phyloP scores from a whole-genome alignment of 2,113 vertebrate species.

The Rhombomys opimus region DNA sequence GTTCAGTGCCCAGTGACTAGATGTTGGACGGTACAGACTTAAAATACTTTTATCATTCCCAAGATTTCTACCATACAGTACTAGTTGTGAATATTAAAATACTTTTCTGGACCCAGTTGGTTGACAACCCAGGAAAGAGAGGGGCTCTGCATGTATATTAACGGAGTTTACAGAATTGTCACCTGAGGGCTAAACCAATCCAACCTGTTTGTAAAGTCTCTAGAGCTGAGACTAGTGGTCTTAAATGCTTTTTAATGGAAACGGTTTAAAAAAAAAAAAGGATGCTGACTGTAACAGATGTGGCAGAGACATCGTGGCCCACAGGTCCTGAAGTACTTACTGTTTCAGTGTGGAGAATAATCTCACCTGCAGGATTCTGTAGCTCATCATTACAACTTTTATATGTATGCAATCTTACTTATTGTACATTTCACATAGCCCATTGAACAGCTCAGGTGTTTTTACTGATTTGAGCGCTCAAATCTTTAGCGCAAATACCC shows the following conservation, averaged over 20 bases:
- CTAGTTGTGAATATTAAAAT: not conserved
- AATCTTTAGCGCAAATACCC: not conserved
- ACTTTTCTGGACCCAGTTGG: not conserved
- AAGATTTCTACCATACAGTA: not conserved
- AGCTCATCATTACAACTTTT: not conserved
- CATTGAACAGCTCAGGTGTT: not conserved
- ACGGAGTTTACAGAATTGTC: not conserved
- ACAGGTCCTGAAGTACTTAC: not conserved
- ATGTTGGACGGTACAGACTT: not conserved
- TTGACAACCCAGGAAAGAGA: too few species aligned
- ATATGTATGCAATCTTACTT: not conserved
- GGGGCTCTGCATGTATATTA: not conserved
- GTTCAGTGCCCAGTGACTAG: not conserved
- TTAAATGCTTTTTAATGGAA: not conserved
- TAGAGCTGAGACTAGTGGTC: not conserved
- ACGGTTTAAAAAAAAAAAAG: not conserved
- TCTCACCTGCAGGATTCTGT: not conserved
- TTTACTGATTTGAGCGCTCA: not conserved
- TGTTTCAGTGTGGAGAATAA: not conserved
- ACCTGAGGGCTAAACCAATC: not conserved
- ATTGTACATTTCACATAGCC: too few species aligned
- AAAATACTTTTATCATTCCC: not conserved
- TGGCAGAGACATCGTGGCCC: not conserved
- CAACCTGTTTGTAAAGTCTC: not conserved
- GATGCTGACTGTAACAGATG: not conserved